Base-by-base conservation (phyloP, 1,140 invertebrate genomes). In the Drosophila ananassae region DNA sequence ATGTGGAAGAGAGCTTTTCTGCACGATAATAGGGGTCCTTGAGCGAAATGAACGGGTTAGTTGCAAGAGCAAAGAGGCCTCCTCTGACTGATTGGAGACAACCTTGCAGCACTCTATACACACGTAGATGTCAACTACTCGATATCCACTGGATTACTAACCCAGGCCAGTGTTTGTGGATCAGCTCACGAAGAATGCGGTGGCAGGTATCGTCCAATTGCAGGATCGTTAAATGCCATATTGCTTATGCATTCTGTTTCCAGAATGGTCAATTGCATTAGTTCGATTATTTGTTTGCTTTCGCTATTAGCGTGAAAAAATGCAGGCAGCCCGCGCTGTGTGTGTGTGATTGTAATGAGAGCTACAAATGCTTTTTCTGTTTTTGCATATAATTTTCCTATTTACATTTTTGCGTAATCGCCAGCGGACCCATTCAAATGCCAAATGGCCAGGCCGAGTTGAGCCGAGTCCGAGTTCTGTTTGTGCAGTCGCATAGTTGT, bases 331-430 rank as follows among this genome's bases (percentile, higher is more conserved):
- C 50, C 6, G 32, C 6, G 32, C 52, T 46, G 30, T 41, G 25
- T 44, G 12, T 44, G 13, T 39, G 30, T 22, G 53, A 59, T 63
- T 62, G 81, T 87, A 85, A 85, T 75, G 52, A 50, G 82, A 85
- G 74, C 67, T 51, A 8, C 81, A 87, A 81, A 85, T 85, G 81
- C 54, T 75, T 87, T 83, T 80, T 53, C 50, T 25, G 22, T 24
- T 68, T 71, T 57, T 50, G 52, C 52, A 71, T 71, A 69, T 71
- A 69, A 50, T 50, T 69, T 56, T 21, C 22, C 63, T 48, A 71
- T 71, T 71, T 71, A 69, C 67, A 71, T 73, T 73, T 81, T 83
- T 82, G 77, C 82, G 81, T 77, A 85, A 87, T 77, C 73, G 66
- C 41, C 55, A 12, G 54, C 44, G 54, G 28, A n/a, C 39, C 58